These are phyloP conservation scores for Leptatherina wallacei DNA, from an alignment of 2,797 vertebrate species.

Conservation along the genomic window DNA sequence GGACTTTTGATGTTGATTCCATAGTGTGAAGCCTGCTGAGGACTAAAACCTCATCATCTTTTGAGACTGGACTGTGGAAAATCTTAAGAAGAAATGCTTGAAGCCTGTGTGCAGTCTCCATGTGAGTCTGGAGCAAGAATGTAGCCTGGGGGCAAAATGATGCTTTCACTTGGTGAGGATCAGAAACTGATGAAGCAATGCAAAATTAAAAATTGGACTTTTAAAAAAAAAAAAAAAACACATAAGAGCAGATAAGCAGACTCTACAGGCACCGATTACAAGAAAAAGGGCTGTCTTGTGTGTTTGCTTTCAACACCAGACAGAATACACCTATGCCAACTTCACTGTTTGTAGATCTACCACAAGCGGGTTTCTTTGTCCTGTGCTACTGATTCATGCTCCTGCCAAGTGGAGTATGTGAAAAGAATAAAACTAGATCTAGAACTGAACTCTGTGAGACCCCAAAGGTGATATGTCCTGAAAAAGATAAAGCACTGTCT, in stretches of 20 bases:
- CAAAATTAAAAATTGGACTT: constrained; percentile 21
- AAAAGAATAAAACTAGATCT: constrained; percentile 55
- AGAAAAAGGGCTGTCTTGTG: constrained; percentile 2
- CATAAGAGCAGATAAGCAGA: constrained; percentile 8
- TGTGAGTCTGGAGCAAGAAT: constrained; percentile 27
- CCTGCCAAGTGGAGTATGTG: constrained; percentile 59
- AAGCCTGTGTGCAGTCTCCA: constrained; percentile 26
- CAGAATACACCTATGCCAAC: constrained; percentile 27
- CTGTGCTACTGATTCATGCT: constrained; percentile 69
- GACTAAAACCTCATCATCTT: constrained; percentile 36
- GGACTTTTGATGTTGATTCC: constrained; percentile 19
- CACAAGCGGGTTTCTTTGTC: constrained; percentile 41
- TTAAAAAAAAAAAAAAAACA: constrained; percentile 16
- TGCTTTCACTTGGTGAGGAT: constrained; percentile 39
- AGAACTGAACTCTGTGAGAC: constrained; percentile 60
- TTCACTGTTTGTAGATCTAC: constrained; percentile 28
- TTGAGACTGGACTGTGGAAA: constrained; percentile 43
- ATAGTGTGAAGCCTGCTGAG: constrained; percentile 27
- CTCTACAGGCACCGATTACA: constrained; percentile 2
- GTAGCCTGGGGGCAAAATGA: constrained; percentile 19
- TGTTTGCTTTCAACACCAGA: constrained; percentile 14
- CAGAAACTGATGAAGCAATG: constrained; percentile 22
- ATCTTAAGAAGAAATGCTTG: constrained; percentile 44
- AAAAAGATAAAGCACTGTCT: constrained; percentile 67
- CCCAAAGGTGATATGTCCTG: constrained; percentile 64